Evolutionary conservation across 2,797 vertebrate species (phyloP).

Genomic region (Enteromius thamalakanensis): DNA sequence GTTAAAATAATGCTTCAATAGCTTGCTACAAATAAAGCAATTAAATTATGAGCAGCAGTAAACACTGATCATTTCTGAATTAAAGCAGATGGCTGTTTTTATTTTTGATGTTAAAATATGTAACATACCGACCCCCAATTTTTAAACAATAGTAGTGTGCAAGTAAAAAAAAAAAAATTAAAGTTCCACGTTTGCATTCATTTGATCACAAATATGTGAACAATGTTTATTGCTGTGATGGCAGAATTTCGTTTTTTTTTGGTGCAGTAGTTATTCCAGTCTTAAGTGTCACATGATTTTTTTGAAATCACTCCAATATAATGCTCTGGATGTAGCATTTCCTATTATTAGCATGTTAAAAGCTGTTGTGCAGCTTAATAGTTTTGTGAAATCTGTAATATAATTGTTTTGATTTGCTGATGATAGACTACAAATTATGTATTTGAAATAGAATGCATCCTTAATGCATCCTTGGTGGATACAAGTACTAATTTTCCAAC

Average conservation of each 20-base stretch:
- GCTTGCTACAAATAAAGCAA: not conserved
- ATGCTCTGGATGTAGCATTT: not conserved
- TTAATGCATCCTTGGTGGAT: not conserved
- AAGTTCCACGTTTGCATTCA: not conserved
- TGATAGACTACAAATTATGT: not conserved
- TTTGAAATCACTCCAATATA: not conserved
- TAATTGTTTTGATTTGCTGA: not conserved
- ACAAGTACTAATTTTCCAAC: not conserved
- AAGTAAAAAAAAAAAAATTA: too few species aligned
- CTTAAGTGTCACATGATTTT: not conserved
- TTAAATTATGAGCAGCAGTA: not conserved
- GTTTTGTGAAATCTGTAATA: not conserved
- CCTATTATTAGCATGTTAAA: not conserved
- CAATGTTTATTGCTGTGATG: not conserved
- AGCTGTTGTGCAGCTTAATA: not conserved
- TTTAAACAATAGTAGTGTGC: too few species aligned
- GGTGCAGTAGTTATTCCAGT: not conserved
- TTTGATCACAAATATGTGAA: not conserved
- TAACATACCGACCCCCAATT: too few species aligned
- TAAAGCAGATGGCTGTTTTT: not conserved
- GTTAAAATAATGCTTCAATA: slow-evolving; percentile 7
- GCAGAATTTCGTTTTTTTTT: not conserved
- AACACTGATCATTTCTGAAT: not conserved
- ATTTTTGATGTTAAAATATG: not conserved
- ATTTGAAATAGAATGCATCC: not conserved